Conservation (phyloP, 2,888 invertebrate species). For the Pimpla rufipes region DNA sequence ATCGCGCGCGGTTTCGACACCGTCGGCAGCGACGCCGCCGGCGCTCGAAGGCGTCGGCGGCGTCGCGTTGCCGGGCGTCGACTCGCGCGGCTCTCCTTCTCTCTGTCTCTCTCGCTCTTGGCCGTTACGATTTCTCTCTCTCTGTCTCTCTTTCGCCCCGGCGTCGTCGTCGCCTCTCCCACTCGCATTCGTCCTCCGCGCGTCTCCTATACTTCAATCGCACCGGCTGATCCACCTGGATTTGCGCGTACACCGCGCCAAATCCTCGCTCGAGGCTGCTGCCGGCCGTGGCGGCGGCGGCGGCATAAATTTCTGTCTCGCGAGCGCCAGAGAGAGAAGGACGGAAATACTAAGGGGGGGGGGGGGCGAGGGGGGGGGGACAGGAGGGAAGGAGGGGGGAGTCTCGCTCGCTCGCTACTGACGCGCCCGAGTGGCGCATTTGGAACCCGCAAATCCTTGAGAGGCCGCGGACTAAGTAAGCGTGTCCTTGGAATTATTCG, state of each 20-base stretch:
- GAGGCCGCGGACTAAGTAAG: constrained; percentile 55
- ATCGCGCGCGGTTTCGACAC: constrained; percentile 46
- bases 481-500: constrained; percentile 66
- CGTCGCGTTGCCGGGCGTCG: constrained; percentile 53
- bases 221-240: constrained; percentile 67
- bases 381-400: constrained; percentile 88
- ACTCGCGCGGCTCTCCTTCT: constrained; percentile 19
- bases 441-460: constrained; percentile 66
- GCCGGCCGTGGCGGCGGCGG: constrained; percentile 58
- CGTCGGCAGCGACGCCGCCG: background rate
- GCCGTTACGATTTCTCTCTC: constrained; percentile 1
- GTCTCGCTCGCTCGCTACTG: constrained; percentile 79
- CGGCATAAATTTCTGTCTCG: constrained; percentile 66
- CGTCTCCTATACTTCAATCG: constrained; percentile 65
- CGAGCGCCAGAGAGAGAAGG: constrained; percentile 86
- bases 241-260: constrained; percentile 66
- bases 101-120: constrained; percentile 18
- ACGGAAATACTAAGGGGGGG: constrained; percentile 86
- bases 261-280: constrained; percentile 68
- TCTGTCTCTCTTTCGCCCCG: constrained; percentile 22
- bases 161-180: constrained; percentile 2
- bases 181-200: constrained; percentile 16
- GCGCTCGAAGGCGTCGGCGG: background rate
- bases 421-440: constrained; percentile 73
- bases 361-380: constrained; percentile 86